Percentiles rank a stretch among this genome's conserved stretches.
These are phyloP conservation scores for Drosophila testacea DNA, from an alignment of 2,888 invertebrate species.

Conservation along the genomic window DNA sequence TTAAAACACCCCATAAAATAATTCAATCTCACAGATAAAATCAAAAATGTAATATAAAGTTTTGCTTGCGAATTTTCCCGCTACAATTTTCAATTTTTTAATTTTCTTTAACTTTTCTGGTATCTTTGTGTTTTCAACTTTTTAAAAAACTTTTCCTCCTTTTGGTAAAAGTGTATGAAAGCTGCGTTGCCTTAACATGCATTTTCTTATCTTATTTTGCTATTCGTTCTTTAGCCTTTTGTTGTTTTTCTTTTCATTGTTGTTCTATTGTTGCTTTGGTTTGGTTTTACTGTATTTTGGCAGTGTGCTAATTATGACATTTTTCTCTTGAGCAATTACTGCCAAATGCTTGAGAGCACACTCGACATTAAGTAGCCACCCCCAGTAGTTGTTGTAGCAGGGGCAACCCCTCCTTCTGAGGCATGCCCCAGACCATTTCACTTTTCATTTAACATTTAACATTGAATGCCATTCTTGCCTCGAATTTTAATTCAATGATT, in stretches of 20 bases:
- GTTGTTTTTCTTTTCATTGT: slow-evolving; percentile 19
- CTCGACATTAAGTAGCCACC: slow-evolving; percentile 63
- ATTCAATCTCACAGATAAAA: background rate
- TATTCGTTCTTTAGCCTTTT: slow-evolving; percentile 8
- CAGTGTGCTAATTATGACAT: slow-evolving; percentile 70
- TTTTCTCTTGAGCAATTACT: slow-evolving; percentile 73
- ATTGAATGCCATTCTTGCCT: slow-evolving; percentile 22
- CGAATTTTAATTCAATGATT: slow-evolving; percentile 63
- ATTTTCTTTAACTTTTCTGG: background rate
- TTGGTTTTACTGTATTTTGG: slow-evolving; percentile 42
- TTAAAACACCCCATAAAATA: background rate
- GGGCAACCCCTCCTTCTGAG: background rate
- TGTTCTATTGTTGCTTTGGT: slow-evolving; percentile 3
- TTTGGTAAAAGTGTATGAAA: slow-evolving; percentile 5
- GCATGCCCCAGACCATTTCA: slow-evolving; percentile 28
- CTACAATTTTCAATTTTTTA: background rate
- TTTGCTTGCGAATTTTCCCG: background rate
- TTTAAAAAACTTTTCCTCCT: background rate
- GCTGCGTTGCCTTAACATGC: slow-evolving; percentile 11
- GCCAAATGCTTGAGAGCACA: slow-evolving; percentile 75
- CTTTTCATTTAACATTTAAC: slow-evolving; percentile 27
- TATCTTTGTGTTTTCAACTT: background rate
- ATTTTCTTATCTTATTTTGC: slow-evolving; percentile 14
- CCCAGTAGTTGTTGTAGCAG: background rate
- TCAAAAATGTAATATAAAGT: slow-evolving; percentile 1